Evolutionary conservation across 1,140 invertebrate genomes (phyloP).

Genomic region (Ips typographus): DNA sequence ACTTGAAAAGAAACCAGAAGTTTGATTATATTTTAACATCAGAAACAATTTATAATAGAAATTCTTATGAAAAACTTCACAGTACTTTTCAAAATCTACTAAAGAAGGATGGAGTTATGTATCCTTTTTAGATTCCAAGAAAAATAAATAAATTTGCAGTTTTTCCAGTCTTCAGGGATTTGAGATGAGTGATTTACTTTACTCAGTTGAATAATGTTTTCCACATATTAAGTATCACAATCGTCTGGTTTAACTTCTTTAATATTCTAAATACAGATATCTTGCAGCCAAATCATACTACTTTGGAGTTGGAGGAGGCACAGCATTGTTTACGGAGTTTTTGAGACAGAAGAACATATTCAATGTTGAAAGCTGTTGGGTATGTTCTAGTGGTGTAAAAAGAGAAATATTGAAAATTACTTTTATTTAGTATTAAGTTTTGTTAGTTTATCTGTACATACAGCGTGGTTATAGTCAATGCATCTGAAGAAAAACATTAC

Average conservation of each 20-base stretch:
- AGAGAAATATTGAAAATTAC: constrained; percentile 35
- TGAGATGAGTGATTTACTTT: too few relatives aligned
- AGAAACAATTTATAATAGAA: constrained; percentile 88
- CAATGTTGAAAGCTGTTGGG: constrained; percentile 28
- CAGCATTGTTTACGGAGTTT: constrained; percentile 66
- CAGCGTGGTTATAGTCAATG: too few relatives aligned
- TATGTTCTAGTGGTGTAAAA: constrained; percentile 29
- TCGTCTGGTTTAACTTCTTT: too few relatives aligned
- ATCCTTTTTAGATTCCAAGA: constrained; percentile 45
- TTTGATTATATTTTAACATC: constrained; percentile 86
- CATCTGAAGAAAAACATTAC: too few relatives aligned
- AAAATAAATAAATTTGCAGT: too few relatives aligned
- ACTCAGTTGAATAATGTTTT: too few relatives aligned
- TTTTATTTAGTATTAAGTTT: constrained; percentile 8
- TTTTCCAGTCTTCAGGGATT: too few relatives aligned
- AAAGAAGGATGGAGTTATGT: constrained; percentile 65
- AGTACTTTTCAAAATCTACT: constrained; percentile 67
- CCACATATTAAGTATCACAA: too few relatives aligned
- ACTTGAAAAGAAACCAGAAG: constrained; percentile 52
- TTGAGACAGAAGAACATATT: constrained; percentile 26
- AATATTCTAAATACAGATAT: constrained; percentile 51
- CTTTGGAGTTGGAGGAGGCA: constrained; percentile 87
- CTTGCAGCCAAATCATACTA: constrained; percentile 85
- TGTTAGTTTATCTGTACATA: neutral
- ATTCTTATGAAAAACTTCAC: constrained; percentile 75